Conservation (phyloP, 2,797 vertebrate genomes). For the Neoniphon sammara region DNA sequence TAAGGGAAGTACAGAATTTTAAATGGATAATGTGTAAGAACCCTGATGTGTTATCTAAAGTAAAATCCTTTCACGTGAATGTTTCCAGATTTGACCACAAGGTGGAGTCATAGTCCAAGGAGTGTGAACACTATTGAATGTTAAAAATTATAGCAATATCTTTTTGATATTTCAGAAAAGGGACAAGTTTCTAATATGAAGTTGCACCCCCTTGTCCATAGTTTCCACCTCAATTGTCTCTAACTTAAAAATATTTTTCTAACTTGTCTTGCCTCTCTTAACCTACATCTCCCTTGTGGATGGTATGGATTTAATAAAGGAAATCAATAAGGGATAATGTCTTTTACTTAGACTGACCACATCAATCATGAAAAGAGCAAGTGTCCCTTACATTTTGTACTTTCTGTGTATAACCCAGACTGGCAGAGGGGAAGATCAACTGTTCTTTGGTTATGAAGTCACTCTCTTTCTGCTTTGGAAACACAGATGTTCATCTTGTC, state of each 20-base stretch:
- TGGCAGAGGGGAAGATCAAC: not conserved
- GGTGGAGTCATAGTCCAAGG: conserved; percentile 44
- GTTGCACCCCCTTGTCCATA: not conserved
- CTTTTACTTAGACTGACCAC: not conserved
- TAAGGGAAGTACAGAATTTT: too few species aligned
- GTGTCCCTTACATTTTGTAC: too few species aligned
- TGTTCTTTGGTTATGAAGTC: conserved; percentile 9
- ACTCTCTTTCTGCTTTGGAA: conserved; percentile 15
- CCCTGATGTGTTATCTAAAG: too few species aligned
- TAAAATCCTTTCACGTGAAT: not conserved
- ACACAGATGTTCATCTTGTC: conserved; percentile 32
- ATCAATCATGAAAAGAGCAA: not conserved
- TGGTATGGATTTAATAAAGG: not conserved
- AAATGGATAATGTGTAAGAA: too few species aligned
- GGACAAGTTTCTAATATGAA: not conserved
- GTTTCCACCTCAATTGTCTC: not conserved
- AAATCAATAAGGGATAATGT: not conserved
- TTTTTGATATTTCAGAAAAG: not conserved
- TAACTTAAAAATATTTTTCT: too few species aligned
- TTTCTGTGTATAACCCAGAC: too few species aligned
- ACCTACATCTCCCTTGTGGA: not conserved
- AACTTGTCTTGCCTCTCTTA: too few species aligned
- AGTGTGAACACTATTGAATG: not conserved
- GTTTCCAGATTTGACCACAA: conserved; percentile 31
- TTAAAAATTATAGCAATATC: not conserved